Conservation (phyloP, 2,888 invertebrate genomes). For the Petrophora chlorosata region DNA sequence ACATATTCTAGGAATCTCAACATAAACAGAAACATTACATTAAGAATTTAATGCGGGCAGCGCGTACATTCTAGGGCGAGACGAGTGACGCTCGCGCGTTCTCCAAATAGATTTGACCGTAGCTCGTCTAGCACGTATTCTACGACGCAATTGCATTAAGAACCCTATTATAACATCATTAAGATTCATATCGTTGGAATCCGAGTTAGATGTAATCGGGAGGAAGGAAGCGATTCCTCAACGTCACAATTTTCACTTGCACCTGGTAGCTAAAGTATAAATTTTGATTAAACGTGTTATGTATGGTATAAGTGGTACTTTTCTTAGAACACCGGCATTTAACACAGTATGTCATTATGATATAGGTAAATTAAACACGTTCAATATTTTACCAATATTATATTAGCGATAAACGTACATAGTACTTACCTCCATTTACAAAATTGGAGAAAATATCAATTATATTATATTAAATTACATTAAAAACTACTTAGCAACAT, state of each 20-base stretch:
- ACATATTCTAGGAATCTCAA: slow-evolving; percentile 19
- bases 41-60: slow-evolving; percentile 26
- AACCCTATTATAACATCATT: slow-evolving; percentile 43
- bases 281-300: slow-evolving; percentile 3
- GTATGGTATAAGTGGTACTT: no score
- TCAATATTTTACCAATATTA: slow-evolving; percentile 58
- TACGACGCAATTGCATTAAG: slow-evolving; percentile 34
- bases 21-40: slow-evolving; percentile 23
- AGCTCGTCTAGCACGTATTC: slow-evolving; percentile 51
- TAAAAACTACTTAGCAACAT: slow-evolving; percentile 80
- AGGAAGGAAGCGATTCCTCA: slow-evolving; percentile 63
- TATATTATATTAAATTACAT: slow-evolving; percentile 78
- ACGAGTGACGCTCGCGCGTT: slow-evolving; percentile 50
- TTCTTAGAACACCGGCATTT: no score
- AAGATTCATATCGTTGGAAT: slow-evolving; percentile 41
- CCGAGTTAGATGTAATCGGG: slow-evolving; percentile 7
- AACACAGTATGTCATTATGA: no score
- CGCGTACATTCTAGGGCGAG: slow-evolving; percentile 46
- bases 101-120: slow-evolving; percentile 71
- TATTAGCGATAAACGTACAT: slow-evolving; percentile 72
- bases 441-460: slow-evolving; percentile 69
- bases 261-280: slow-evolving; percentile 35
- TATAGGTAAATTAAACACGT: slow-evolving; percentile 46
- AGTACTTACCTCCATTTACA: slow-evolving; percentile 66
- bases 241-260: slow-evolving; percentile 37